Percentiles rank a stretch among this genome's conserved stretches.
These are phyloP conservation scores for Nudaria mundana DNA, from an alignment of 2,888 invertebrate species.

Conservation along the genomic window DNA sequence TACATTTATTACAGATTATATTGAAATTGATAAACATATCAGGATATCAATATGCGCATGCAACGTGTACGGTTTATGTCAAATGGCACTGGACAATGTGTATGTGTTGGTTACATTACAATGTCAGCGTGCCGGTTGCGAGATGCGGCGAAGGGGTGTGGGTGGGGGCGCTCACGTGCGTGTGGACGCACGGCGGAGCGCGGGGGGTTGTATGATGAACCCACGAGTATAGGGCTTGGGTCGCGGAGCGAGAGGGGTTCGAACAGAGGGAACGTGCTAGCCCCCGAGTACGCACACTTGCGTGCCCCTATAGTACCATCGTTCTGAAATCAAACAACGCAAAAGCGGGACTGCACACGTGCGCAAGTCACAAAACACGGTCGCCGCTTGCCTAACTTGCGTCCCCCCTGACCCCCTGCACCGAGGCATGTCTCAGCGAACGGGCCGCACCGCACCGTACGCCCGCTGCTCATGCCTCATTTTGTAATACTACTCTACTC, in stretches of 20 bases:
- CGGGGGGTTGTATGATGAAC: neutral
- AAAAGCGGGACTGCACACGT: slow-evolving; percentile 49
- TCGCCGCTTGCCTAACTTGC: slow-evolving; percentile 36
- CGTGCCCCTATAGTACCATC: slow-evolving; percentile 26
- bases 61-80: neutral
- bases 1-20: too few species aligned
- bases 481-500: slow-evolving; percentile 56
- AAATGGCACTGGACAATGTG: neutral
- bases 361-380: slow-evolving; percentile 50
- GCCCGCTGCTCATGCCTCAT: slow-evolving; percentile 47
- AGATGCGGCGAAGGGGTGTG: neutral
- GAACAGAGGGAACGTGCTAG: slow-evolving; percentile 33
- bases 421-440: slow-evolving; percentile 40
- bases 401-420: slow-evolving; percentile 41
- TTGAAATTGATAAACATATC: too few species aligned
- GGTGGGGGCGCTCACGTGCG: slow-evolving; percentile 1
- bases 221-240: neutral
- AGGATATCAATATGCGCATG: neutral
- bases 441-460: slow-evolving; percentile 28
- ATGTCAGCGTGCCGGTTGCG: neutral
- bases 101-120: neutral
- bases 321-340: slow-evolving; percentile 40
- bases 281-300: slow-evolving; percentile 43
- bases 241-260: slow-evolving; percentile 24
- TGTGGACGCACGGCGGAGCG: too few species aligned